Conservation (phyloP, 2,888 invertebrate genomes). For the Cabera pusaria region DNA sequence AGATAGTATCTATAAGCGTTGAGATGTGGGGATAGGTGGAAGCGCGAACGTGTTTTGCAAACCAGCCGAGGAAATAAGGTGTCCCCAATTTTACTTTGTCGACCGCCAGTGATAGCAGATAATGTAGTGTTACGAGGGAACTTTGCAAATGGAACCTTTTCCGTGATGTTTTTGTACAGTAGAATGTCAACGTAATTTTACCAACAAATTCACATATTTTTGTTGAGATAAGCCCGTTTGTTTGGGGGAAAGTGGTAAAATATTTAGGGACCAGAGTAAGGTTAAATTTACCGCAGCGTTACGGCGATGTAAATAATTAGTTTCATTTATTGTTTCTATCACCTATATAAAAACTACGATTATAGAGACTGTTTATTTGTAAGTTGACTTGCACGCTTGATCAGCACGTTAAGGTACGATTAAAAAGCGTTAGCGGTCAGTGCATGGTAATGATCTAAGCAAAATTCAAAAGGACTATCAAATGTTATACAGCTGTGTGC, state of each 20-base stretch:
- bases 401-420: too few species aligned
- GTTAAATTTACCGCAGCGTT: too few species aligned
- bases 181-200: conserved; percentile 37
- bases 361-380: too few species aligned
- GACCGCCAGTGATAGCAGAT: conserved; percentile 74
- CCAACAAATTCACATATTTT: conserved; percentile 27
- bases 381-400: too few species aligned
- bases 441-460: too few species aligned
- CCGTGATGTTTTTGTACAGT: conserved; percentile 45
- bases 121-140: conserved; percentile 68
- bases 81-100: conserved; percentile 79
- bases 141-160: conserved; percentile 61
- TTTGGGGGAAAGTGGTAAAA: conserved; percentile 2
- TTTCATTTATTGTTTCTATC: too few species aligned
- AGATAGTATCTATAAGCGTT: conserved; percentile 81
- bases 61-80: conserved; percentile 79
- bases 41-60: conserved; percentile 82
- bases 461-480: too few species aligned
- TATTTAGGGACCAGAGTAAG: background rate
- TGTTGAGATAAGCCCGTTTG: conserved; percentile 11
- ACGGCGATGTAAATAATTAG: too few species aligned
- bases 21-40: conserved; percentile 81
- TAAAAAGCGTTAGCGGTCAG: too few species aligned
- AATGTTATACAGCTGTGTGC: too few species aligned
- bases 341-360: too few species aligned